A percentile compares a stretch with the other conserved stretches of the same genome.
Conservation (phyloP, 2,888 invertebrate species). For the Nomada fabriciana region DNA sequence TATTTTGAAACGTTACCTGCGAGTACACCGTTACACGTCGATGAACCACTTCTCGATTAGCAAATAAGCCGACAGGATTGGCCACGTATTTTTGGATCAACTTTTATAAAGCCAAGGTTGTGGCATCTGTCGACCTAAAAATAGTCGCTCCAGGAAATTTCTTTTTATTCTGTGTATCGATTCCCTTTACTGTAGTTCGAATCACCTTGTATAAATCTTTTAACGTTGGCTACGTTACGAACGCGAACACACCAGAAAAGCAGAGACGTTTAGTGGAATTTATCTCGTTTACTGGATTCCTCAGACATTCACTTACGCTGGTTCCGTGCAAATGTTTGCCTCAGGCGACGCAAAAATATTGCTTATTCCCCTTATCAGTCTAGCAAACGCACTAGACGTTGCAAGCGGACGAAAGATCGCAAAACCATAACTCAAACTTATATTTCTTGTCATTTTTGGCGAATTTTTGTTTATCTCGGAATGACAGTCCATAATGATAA, state of each 20-base stretch:
- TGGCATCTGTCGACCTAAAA: constrained; percentile 47
- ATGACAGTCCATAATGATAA: too few relatives aligned
- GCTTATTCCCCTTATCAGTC: not conserved
- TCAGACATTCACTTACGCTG: not conserved
- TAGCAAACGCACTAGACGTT: not conserved
- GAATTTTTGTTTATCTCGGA: too few relatives aligned
- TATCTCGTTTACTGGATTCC: not conserved
- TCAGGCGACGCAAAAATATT: not conserved
- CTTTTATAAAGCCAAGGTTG: constrained; percentile 58
- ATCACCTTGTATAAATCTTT: constrained; percentile 34
- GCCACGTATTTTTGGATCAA: constrained; percentile 59
- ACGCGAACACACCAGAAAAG: not conserved
- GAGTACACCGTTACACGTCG: constrained; percentile 27
- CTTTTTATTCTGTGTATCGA: constrained; percentile 44
- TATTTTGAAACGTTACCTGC: constrained; percentile 18
- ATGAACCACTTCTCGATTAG: constrained; percentile 41
- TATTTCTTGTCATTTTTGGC: too few relatives aligned
- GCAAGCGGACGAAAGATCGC: too few relatives aligned
- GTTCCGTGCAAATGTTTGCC: not conserved
- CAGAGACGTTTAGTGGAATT: not conserved
- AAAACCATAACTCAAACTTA: too few relatives aligned
- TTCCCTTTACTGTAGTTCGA: constrained; percentile 42
- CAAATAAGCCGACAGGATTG: constrained; percentile 50
- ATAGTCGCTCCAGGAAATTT: constrained; percentile 60
- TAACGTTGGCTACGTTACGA: not conserved